Evolutionary conservation across 2,797 vertebrate genomes (phyloP).

Genomic region (Silurus aristotelis): DNA sequence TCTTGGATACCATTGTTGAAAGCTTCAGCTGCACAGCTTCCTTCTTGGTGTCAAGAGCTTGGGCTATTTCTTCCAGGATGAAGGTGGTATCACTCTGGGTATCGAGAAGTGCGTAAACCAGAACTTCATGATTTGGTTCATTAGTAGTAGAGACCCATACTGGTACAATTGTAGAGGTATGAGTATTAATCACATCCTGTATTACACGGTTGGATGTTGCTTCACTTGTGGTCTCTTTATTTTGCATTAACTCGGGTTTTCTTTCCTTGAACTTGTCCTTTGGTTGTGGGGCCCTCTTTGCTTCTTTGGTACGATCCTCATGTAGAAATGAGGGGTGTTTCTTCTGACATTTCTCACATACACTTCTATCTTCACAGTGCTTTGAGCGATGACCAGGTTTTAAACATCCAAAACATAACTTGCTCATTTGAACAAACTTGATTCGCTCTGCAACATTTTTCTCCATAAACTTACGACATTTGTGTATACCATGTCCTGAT

Average conservation of each 20-base stretch:
- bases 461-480: too few relatives aligned
- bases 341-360: slow-evolving; percentile 29
- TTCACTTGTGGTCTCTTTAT: neutral
- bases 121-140: slow-evolving; percentile 40
- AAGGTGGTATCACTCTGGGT: slow-evolving; percentile 45
- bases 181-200: neutral
- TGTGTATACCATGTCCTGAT: too few relatives aligned
- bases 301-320: slow-evolving; percentile 20
- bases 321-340: slow-evolving; percentile 45
- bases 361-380: slow-evolving; percentile 41
- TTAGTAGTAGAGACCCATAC: slow-evolving; percentile 30
- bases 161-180: slow-evolving; percentile 26
- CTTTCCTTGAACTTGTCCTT: slow-evolving; percentile 10
- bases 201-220: slow-evolving; percentile 23
- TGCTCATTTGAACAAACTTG: slow-evolving; percentile 48
- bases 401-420: slow-evolving; percentile 53
- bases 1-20: slow-evolving; percentile 36
- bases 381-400: slow-evolving; percentile 44
- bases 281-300: neutral
- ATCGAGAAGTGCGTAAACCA: slow-evolving; percentile 44
- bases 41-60: slow-evolving; percentile 13
- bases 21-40: slow-evolving; percentile 43
- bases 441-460: slow-evolving; percentile 39
- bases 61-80: slow-evolving; percentile 15
- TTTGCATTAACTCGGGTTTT: neutral